Percentiles rank a stretch among this genome's conserved stretches.
Evolutionary conservation across 2,113 vertebrate genomes (phyloP).

Genomic region (Megalops atlanticus): DNA sequence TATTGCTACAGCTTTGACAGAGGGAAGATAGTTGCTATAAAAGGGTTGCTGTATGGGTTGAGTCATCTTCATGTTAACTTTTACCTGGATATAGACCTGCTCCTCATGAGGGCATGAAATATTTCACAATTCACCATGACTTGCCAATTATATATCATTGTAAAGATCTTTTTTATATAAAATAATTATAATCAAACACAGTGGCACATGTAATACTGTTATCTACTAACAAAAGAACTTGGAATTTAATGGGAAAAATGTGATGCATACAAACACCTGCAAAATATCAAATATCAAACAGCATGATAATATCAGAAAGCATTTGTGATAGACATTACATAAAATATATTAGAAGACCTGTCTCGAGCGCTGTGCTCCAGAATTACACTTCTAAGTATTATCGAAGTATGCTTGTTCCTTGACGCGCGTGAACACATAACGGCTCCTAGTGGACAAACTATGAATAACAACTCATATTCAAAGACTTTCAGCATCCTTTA

Average conservation of each 20-base stretch:
- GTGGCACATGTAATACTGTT: too few relatives aligned
- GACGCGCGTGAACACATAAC: conserved; percentile 46
- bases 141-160: neutral
- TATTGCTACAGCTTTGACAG: neutral
- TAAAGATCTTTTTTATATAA: neutral
- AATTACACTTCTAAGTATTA: too few relatives aligned
- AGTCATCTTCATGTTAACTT: neutral
- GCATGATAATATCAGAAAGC: too few relatives aligned
- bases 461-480: conserved; percentile 37
- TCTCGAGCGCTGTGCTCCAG: too few relatives aligned
- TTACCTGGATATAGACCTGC: neutral
- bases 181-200: too few relatives aligned
- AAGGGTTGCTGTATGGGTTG: neutral
- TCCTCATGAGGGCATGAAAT: too few relatives aligned
- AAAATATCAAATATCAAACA: too few relatives aligned
- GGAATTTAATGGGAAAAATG: too few relatives aligned
- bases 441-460: conserved; percentile 59
- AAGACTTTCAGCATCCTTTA: neutral
- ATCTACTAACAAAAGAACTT: too few relatives aligned
- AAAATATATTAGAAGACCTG: too few relatives aligned
- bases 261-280: too few relatives aligned
- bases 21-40: neutral
- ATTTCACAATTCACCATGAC: neutral
- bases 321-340: too few relatives aligned
- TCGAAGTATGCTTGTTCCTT: neutral